These are phyloP conservation scores for Aphyosemion australe DNA, from an alignment of 2,113 vertebrate genomes.

Conservation along the genomic window DNA sequence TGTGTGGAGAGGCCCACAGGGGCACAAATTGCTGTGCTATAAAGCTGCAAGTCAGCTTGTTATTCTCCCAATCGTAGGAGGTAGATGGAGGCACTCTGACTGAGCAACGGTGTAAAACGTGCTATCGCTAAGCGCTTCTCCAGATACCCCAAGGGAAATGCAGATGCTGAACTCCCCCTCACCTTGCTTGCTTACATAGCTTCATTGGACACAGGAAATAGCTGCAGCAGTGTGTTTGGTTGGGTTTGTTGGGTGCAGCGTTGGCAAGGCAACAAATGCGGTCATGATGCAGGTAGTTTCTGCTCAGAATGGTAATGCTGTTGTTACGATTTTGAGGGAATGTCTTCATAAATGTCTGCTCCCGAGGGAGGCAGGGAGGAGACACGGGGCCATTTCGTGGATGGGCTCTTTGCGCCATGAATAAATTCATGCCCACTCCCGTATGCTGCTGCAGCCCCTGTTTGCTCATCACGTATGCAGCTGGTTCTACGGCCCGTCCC, in stretches of 20 bases:
- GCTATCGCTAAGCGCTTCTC: slow-evolving; percentile 45
- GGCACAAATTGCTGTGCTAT: slow-evolving; percentile 31
- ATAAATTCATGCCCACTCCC: slow-evolving; percentile 79
- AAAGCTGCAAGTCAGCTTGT: slow-evolving; percentile 33
- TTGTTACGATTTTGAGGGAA: slow-evolving; percentile 74
- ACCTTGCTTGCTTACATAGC: slow-evolving; percentile 20
- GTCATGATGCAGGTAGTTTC: slow-evolving; percentile 62
- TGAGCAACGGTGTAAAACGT: slow-evolving; percentile 49
- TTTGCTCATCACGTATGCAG: slow-evolving; percentile 77
- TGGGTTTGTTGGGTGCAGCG: slow-evolving; percentile 15
- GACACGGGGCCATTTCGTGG: slow-evolving; percentile 34
- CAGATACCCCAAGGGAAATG: slow-evolving; percentile 46
- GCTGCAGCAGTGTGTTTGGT: slow-evolving; percentile 5
- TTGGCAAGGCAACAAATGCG: slow-evolving; percentile 58
- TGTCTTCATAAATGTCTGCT: slow-evolving; percentile 81
- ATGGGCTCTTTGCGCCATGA: slow-evolving; percentile 71
- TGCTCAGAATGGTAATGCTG: slow-evolving; percentile 71
- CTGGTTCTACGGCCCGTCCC: slow-evolving; percentile 62
- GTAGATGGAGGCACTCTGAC: slow-evolving; percentile 41
- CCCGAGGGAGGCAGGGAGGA: slow-evolving; percentile 56
- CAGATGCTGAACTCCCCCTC: slow-evolving; percentile 38
- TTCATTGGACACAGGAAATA: slow-evolving; percentile 7
- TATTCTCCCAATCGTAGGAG: slow-evolving; percentile 6
- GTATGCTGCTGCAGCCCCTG: slow-evolving; percentile 55
- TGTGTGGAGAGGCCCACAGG: slow-evolving; percentile 11